Conservation (phyloP, 2,888 invertebrate genomes). For the Cantharis lateralis region DNA sequence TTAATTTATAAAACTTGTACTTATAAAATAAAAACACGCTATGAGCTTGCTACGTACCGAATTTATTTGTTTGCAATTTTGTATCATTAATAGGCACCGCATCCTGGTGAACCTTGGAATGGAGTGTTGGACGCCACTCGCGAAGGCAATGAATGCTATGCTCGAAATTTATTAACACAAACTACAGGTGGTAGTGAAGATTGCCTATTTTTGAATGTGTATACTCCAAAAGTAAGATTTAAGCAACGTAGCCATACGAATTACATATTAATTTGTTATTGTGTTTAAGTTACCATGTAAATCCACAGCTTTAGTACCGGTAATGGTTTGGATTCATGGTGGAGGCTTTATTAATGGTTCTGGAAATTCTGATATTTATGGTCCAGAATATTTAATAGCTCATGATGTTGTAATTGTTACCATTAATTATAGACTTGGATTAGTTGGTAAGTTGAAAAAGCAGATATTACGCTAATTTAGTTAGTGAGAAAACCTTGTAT, state of each 20-base stretch:
- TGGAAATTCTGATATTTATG: conserved; percentile 45
- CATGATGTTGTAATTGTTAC: conserved; percentile 51
- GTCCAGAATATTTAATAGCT: conserved; percentile 51
- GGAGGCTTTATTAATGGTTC: conserved; percentile 52
- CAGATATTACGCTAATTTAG: too few relatives aligned
- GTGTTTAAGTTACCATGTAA: conserved; percentile 14
- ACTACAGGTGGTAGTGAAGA: conserved; percentile 64
- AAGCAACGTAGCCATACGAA: not conserved
- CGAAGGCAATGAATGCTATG: conserved; percentile 11
- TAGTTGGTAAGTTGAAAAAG: conserved; percentile 48
- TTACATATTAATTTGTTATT: not conserved
- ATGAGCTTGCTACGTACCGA: too few relatives aligned
- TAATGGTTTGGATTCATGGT: conserved; percentile 56
- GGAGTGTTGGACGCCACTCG: conserved; percentile 33
- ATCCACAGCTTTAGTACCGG: conserved; percentile 42
- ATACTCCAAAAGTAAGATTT: conserved; percentile 63
- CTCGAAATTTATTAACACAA: conserved; percentile 6
- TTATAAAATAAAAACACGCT: too few relatives aligned
- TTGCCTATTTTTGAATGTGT: conserved; percentile 77
- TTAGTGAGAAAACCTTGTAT: too few relatives aligned
- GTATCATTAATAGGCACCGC: conserved; percentile 25
- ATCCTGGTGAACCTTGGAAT: conserved; percentile 24
- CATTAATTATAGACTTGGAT: conserved; percentile 52
- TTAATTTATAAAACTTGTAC: too few relatives aligned
- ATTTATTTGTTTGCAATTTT: too few relatives aligned